Base-by-base conservation (phyloP, 1,140 invertebrate genomes). In the Zaprionus gabonicus region DNA sequence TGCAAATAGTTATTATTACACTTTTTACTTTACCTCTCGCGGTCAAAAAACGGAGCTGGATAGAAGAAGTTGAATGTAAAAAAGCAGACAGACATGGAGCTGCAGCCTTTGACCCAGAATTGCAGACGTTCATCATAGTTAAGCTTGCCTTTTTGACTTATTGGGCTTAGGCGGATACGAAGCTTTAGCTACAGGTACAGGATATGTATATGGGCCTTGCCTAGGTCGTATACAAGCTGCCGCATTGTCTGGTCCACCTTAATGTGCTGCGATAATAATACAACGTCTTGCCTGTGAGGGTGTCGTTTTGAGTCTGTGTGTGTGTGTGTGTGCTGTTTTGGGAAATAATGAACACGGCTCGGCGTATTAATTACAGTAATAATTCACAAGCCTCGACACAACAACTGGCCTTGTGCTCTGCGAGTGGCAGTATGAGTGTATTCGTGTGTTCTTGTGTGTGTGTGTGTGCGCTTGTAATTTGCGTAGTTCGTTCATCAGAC, bases 1-100 rank as follows among this genome's bases (percentile, higher is more conserved):
- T 88, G 84, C 84, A 88, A 88, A 88, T 88, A 88, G 84, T 88
- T 88, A 88, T 81, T 90, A 88, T 90, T 84, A 90, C 85, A 90
- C 75, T 90, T 90, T 87, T 84, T 78, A 63, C 46, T 23, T 46
- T 17, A 15, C n/a, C 41, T 17, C n/a, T 9, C 41, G 15, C 51
- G 36, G 51, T 57, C 53, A 36, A 55, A 36, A 55, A 13, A 17
- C 20, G 9, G 23, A 66, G 7, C 12, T 28, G 12, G n/a, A 28
- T 10, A 7, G 13, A 44, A 15, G n/a, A 31, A 34, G 31, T 34
- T 34, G 31, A 10, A 34, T 10, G 10, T 20, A 4, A 34, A 53
- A 23, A 53, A 23, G 17, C n/a, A 55, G 27, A 13, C n/a, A 17
- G 31, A 53, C 12, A 17, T 15, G 31, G 6, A 64, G 6, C 6